phyloP scores from a whole-genome alignment of 2,797 vertebrate species.

The Pseudochaenichthys georgianus region DNA sequence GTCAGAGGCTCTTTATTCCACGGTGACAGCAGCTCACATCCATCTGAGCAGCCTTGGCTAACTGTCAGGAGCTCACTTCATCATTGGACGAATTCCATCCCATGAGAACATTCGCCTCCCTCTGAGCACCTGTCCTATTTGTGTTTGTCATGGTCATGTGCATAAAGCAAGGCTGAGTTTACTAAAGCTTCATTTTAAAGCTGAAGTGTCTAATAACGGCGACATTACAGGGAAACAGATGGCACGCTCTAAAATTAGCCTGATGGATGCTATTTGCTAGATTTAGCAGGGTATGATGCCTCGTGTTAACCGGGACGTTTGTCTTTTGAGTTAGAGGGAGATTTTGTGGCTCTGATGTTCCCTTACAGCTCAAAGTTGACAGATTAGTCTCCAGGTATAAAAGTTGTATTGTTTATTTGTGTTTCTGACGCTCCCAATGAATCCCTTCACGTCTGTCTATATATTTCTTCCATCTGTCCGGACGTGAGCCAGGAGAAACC shows the following conservation, averaged over 20 bases:
- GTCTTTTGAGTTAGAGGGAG: background rate
- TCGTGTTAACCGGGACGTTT: conserved; percentile 18
- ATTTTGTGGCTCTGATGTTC: conserved; percentile 21
- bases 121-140: background rate
- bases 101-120: conserved; percentile 22
- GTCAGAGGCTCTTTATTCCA: conserved; percentile 51
- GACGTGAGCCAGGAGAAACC: conserved; percentile 56
- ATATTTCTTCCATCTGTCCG: conserved; percentile 46
- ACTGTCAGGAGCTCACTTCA: conserved; percentile 50
- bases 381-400: conserved; percentile 35
- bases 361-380: conserved; percentile 34
- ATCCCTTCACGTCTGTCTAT: conserved; percentile 45
- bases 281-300: conserved; percentile 44
- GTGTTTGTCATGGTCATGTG: background rate
- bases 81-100: conserved; percentile 41
- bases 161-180: conserved; percentile 15
- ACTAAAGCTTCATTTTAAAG: conserved; percentile 28
- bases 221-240: conserved; percentile 56
- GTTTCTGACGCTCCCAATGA: conserved; percentile 43
- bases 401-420: background rate
- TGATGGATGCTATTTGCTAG: conserved; percentile 41
- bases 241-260: conserved; percentile 52
- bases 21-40: conserved; percentile 63
- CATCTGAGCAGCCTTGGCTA: conserved; percentile 56
- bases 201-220: conserved; percentile 27